Evolutionary conservation across 2,888 invertebrate genomes (phyloP), one percentile per base, ranked within the genome.

Genomic region (Chelonus formosanus): DNA sequence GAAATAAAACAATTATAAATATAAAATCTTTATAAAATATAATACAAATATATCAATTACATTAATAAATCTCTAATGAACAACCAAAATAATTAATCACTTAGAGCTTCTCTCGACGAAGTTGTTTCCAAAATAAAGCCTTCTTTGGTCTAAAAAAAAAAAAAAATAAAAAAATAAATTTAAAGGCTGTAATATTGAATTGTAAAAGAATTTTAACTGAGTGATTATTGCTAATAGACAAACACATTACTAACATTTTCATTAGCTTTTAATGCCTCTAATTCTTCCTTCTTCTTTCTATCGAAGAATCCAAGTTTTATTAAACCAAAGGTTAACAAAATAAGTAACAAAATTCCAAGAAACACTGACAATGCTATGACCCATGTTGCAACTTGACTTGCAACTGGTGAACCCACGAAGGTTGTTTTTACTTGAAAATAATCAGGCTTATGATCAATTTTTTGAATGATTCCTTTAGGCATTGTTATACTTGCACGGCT

Each of bases 261-360:
- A 59, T 81, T 78, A 10, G 80, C 79, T 73, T 80, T 82, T 31
- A 80, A 72, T n/a, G 73, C 75, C 57, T 78, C 70, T 43, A 81
- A 70, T 67, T 79, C 75, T 64, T 75, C 70, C 65, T 67, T 80
- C 64, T 75, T 78, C 48, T 72, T 76, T 62, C 82, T 71, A 35
- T 79, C 74, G 47, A 83, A 84, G 68, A 84, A 84, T 4, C 83
- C 83, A 6, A 80, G 36, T 69, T 79, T 80, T 6, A 78, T 63
- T 3, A 83, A 72, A 53, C 71, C 75, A 34, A 77, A 55, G 32
- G 73, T 72, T 20, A 81, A 56, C 5, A 82, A 44, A 6, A 76
- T 63, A 1, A 83, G 62, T 4, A 83, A 56, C 40, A 78, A 35
- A 48, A 81, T 69, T 20, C 83, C 83, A n/a, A 80, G 58, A 5